Base-by-base conservation (phyloP, 2,113 vertebrate species). In the Rhadina sibilatrix region DNA sequence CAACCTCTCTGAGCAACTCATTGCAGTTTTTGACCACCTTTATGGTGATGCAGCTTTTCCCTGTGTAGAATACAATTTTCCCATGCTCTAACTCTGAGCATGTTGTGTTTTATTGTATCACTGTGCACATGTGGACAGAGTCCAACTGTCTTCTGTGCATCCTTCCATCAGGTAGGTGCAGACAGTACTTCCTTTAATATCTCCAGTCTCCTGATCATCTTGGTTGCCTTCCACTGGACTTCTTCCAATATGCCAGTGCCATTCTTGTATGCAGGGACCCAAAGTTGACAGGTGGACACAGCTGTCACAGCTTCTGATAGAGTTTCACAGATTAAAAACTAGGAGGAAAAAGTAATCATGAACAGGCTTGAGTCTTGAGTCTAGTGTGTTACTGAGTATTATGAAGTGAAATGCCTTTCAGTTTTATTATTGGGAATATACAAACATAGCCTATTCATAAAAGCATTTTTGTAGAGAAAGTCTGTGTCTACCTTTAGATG, bases 71-170 rank as follows among this genome's bases (percentile, higher is more conserved):
- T 27, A 35, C 16, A 59, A 20, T 78, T 83, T 87, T 59, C 11
- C 30, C 14, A 8, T 37, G 22, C 65, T 60, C 15, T 46, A 18
- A 52, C 72, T 72, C 40, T 52, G 49, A 28, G 31, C 33, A 18
- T 2, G 0, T 64, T 75, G 2, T 21, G 6, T 63, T 13, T 61
- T 69, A 31, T 3, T 5, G 10, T 35, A 6, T 59, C 31, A 31
- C 40, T 69, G 38, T 57, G 56, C 40, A 57, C 57, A 18, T 72
- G 61, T 60, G 44, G 65, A 33, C 20, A 33, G 38, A 63, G 10
- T 40, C 66, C 76, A 33, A 27, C 16, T 79, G 27, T 66, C 25
- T 83, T 76, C 69, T 40, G 12, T 40, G 42, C 33, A 30, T 33
- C 2, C 14, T 89, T 35, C 25, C 1, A 1, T 86, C 20, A 19